Base-by-base conservation (phyloP, 2,888 invertebrate species). In the Alloscopus bannaensis region DNA sequence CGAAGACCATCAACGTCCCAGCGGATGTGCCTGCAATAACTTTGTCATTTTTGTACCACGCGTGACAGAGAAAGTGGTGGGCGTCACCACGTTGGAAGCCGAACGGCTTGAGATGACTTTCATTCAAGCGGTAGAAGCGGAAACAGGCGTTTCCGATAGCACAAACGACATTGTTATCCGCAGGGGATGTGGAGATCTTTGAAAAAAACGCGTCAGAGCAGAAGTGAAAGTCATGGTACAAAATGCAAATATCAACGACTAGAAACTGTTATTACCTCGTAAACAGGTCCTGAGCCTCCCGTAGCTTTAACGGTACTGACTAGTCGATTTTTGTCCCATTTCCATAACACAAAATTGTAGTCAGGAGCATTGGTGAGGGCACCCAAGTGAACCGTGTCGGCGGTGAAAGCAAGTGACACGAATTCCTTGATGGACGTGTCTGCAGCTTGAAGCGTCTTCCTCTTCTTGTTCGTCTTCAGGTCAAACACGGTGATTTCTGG, bases 321-420 rank as follows among this genome's bases (percentile, higher is more conserved):
- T 36, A 95, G 91, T 88, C 94, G 94, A 13, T 93, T 93, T 87
- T 93, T 94, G 86, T 95, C 94, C 93, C 94, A 92, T 87, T 93
- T 93, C 90, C 95, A 94, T 89, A 93, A 92, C 87, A 95, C 91
- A 89, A 95, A 90, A 85, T 91, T 92, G 93, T 94, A 93, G 88
- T 96, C 96, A 0, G 96, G 95, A 81, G 93, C 93, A 1, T 94
- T 94, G 0, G 94, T 94, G 31, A 97, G 92, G 0, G 94, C 92
- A 0, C 94, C 92, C 13, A 98, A 88, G 83, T 93, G 93, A 87
- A 94, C 94, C 1, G 93, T 94, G 88, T 97, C 97, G 4, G 72
- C 29, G 18, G 83, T 84, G 68, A 98, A 96, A 29, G 92, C 91
- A 0, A 95, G 89, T 73, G 93, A 92, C 13, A 92, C 92, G 87